Percentiles rank a stretch among this genome's conserved stretches.
Evolutionary conservation across 2,113 vertebrate genomes (phyloP).

Genomic region (Cygnus atratus): DNA sequence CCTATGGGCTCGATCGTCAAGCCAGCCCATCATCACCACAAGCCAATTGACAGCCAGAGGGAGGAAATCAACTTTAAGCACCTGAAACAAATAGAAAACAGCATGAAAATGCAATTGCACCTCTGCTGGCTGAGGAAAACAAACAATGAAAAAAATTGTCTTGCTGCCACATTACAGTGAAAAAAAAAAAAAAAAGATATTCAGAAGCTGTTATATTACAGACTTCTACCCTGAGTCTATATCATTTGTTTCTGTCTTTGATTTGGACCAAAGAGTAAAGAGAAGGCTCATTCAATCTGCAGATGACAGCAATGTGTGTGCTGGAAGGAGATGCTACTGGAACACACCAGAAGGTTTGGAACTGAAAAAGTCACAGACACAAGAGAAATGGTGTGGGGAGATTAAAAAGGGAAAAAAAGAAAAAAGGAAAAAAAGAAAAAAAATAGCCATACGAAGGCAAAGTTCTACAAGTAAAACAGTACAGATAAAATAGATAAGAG

Average conservation of each 20-base stretch:
- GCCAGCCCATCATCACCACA: not conserved
- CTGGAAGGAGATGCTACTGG: not conserved
- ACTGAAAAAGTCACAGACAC: not conserved
- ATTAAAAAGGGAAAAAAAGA: not conserved
- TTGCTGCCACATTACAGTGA: not conserved
- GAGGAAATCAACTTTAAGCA: not conserved
- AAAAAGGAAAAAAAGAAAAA: not conserved
- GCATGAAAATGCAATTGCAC: not conserved
- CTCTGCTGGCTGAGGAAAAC: not conserved
- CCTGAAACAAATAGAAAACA: not conserved
- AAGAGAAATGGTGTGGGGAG: not conserved
- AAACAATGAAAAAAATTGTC: not conserved
- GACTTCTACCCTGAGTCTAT: not conserved
- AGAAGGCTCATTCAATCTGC: not conserved
- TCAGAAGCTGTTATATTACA: not conserved
- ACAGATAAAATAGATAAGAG: not conserved
- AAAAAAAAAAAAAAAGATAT: not conserved
- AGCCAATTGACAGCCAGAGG: not conserved
- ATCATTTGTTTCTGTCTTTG: not conserved
- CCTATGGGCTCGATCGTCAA: not conserved
- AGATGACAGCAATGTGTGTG: not conserved
- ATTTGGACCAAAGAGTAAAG: not conserved
- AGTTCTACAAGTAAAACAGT: not conserved
- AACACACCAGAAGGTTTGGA: not conserved
- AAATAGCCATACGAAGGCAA: not conserved